These are phyloP conservation scores for Onchidella celtica DNA, from an alignment of 2,888 invertebrate species.

Conservation along the genomic window DNA sequence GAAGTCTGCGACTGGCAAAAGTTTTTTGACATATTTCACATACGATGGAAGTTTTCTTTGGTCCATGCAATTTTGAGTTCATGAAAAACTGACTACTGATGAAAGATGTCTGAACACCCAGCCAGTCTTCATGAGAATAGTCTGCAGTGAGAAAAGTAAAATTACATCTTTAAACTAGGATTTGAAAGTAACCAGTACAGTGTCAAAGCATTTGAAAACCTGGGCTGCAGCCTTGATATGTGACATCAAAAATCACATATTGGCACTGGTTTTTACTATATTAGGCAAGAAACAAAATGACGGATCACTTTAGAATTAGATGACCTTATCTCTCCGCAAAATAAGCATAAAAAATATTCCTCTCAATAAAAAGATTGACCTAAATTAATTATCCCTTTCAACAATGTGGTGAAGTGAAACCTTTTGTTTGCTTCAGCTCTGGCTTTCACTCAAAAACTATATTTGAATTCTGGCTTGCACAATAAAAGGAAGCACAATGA, in stretches of 20 bases:
- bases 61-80: slow-evolving; percentile 23
- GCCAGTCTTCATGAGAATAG: slow-evolving; percentile 37
- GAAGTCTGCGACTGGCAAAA: slow-evolving; percentile 43
- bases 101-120: slow-evolving; percentile 7
- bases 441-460: no score
- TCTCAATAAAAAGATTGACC: no score
- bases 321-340: no score
- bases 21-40: slow-evolving; percentile 46
- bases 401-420: no score
- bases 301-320: no score
- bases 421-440: no score
- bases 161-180: slow-evolving; percentile 15
- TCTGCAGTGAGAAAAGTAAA: slow-evolving; percentile 43
- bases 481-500: no score
- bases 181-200: slow-evolving; percentile 7
- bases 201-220: slow-evolving; percentile 38
- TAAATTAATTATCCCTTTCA: no score
- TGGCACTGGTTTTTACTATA: no score
- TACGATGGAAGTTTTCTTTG: slow-evolving; percentile 45
- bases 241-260: not conserved
- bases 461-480: no score
- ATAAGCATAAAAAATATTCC: no score
- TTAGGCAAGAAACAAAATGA: no score
- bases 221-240: slow-evolving; percentile 23
- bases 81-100: slow-evolving; percentile 21